A percentile compares a stretch with the other conserved stretches of the same genome.
These are phyloP conservation scores for Antheraea assamensis DNA, from an alignment of 2,888 invertebrate species.

Conservation along the genomic window DNA sequence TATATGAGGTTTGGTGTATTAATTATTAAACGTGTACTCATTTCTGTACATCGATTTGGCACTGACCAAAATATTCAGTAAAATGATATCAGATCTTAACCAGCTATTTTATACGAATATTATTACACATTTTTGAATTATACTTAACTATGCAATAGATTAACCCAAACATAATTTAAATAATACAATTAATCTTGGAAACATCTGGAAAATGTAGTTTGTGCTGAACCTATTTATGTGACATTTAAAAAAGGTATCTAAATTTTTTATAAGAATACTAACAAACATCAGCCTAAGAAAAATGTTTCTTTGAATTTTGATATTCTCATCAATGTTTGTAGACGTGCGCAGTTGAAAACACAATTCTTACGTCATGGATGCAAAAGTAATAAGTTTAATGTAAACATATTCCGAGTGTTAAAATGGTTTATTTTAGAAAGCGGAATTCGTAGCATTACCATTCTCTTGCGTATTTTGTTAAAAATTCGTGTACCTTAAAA, in stretches of 20 bases:
- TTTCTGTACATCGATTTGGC: background rate
- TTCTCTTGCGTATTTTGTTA: background rate
- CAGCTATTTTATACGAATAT: too few relatives aligned
- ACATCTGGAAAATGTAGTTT: background rate
- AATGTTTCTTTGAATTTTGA: background rate
- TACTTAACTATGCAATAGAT: too few relatives aligned
- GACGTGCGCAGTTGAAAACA: slow-evolving; percentile 5
- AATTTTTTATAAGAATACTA: background rate
- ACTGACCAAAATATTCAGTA: background rate
- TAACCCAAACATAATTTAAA: too few relatives aligned
- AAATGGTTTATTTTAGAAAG: background rate
- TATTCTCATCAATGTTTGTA: background rate
- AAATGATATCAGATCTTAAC: background rate
- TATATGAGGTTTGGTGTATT: background rate
- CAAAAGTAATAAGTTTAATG: slow-evolving; percentile 13
- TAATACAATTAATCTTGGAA: too few relatives aligned
- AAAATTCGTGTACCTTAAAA: background rate
- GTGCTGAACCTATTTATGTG: background rate
- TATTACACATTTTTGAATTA: too few relatives aligned
- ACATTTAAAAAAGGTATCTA: too few relatives aligned
- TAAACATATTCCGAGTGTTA: background rate
- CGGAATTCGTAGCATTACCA: background rate
- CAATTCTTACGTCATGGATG: slow-evolving; percentile 5
- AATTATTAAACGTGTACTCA: background rate
- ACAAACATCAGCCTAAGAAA: background rate